Evolutionary conservation across 2,113 vertebrate genomes (phyloP).

Genomic region (Anoura caudifer): DNA sequence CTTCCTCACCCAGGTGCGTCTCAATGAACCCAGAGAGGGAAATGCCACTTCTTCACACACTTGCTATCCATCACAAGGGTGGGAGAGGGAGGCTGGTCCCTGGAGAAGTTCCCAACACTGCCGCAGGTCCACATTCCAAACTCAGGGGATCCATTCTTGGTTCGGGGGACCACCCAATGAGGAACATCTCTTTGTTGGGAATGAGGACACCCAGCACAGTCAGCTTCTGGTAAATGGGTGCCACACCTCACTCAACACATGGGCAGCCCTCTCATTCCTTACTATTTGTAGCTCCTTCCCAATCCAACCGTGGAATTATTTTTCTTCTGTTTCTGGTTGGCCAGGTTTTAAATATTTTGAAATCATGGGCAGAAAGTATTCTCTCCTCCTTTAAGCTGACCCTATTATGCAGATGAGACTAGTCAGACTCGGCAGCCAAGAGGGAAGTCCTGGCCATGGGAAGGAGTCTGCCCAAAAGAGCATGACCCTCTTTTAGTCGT

Average conservation of each 20-base stretch:
- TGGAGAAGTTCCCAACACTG: background rate
- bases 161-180: background rate
- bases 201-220: background rate
- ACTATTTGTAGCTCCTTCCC: background rate
- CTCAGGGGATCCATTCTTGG: background rate
- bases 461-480: background rate
- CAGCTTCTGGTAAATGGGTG: background rate
- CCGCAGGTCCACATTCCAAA: background rate
- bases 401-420: conserved; percentile 15
- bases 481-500: background rate
- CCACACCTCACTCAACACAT: fast-evolving
- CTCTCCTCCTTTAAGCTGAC: background rate
- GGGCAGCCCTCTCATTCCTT: background rate
- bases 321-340: background rate
- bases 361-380: background rate
- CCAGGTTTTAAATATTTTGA: conserved; percentile 16
- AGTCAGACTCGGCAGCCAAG: background rate
- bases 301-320: background rate
- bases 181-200: background rate
- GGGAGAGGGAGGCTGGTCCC: background rate
- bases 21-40: background rate
- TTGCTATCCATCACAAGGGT: background rate
- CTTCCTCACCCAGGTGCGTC: background rate
- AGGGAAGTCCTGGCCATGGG: background rate
- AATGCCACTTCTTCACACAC: background rate